A percentile compares a stretch with the other conserved stretches of the same genome.
These are phyloP conservation scores for Solen grandis DNA, from an alignment of 1,140 invertebrate species.

Conservation along the genomic window DNA sequence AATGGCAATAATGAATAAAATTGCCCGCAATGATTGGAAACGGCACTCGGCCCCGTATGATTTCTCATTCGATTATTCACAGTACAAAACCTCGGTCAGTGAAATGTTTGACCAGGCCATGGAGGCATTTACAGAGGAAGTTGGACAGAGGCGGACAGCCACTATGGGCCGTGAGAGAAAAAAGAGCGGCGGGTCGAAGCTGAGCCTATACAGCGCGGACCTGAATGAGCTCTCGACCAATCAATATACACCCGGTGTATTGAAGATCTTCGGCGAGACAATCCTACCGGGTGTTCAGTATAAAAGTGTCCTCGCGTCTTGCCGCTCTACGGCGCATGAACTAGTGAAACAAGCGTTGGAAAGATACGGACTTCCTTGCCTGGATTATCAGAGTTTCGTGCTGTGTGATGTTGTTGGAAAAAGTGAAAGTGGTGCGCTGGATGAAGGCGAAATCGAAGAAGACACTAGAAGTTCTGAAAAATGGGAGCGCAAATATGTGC, in stretches of 20 bases:
- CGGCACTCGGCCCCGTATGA: conserved; percentile 48
- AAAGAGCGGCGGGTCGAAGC: neutral
- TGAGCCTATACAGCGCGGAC: conserved; percentile 5
- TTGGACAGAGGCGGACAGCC: neutral
- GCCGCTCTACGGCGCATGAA: conserved; percentile 72
- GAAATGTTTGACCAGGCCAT: conserved; percentile 47
- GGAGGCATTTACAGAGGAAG: conserved; percentile 26
- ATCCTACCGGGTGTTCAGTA: conserved; percentile 73
- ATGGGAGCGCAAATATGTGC: conserved; percentile 67
- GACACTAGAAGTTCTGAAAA: conserved; percentile 34
- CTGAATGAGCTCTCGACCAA: conserved; percentile 71
- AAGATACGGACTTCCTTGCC: conserved; percentile 66
- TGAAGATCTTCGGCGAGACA: conserved; percentile 76
- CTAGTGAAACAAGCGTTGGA: conserved; percentile 75
- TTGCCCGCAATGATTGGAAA: conserved; percentile 53
- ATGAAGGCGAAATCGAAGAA: conserved; percentile 8
- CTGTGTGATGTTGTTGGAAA: conserved; percentile 74
- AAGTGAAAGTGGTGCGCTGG: conserved; percentile 33
- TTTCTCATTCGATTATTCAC: conserved; percentile 22
- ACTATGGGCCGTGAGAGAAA: conserved; percentile 39
- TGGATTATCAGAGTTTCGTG: conserved; percentile 61
- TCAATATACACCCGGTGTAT: conserved; percentile 68
- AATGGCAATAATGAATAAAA: conserved; percentile 45
- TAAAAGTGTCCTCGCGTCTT: conserved; percentile 76
- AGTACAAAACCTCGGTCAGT: conserved; percentile 24